Percentiles rank a stretch among this genome's conserved stretches.
phyloP scores from a whole-genome alignment of 2,113 vertebrate species.

The Anhinga rufa region DNA sequence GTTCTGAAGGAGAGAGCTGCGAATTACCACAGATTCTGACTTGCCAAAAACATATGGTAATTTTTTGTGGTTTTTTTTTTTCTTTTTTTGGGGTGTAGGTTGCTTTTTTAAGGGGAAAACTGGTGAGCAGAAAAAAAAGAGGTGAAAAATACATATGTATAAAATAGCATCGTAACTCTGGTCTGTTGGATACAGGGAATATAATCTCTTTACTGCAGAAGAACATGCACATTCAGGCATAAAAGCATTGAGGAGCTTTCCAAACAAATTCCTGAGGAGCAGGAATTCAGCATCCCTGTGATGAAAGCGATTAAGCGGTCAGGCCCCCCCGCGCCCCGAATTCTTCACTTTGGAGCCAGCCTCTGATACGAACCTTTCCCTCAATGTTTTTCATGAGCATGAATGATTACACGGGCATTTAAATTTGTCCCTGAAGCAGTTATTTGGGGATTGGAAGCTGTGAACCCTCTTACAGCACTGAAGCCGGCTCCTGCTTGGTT shows the following conservation, averaged over 20 bases:
- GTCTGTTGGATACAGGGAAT: background rate
- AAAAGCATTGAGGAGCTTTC: background rate
- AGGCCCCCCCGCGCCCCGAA: background rate
- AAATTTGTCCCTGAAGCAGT: background rate
- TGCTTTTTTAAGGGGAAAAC: background rate
- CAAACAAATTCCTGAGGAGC: background rate
- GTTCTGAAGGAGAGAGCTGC: background rate
- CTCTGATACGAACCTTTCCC: background rate
- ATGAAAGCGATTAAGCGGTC: accelerated
- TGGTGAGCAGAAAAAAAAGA: background rate
- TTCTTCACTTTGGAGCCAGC: background rate
- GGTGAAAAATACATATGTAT: background rate
- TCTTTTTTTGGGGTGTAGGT: background rate
- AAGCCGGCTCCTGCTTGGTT: background rate
- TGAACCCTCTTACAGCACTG: accelerated
- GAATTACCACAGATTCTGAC: background rate
- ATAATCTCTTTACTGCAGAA: background rate
- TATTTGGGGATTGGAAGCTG: background rate
- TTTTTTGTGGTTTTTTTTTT: background rate
- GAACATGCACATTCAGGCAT: background rate
- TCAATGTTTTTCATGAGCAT: background rate
- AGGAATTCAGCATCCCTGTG: background rate
- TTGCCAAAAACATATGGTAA: background rate
- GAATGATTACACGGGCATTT: background rate
- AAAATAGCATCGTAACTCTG: background rate